These are phyloP conservation scores for Pseudoatta argentina DNA, from an alignment of 1,140 invertebrate genomes.

Conservation along the genomic window DNA sequence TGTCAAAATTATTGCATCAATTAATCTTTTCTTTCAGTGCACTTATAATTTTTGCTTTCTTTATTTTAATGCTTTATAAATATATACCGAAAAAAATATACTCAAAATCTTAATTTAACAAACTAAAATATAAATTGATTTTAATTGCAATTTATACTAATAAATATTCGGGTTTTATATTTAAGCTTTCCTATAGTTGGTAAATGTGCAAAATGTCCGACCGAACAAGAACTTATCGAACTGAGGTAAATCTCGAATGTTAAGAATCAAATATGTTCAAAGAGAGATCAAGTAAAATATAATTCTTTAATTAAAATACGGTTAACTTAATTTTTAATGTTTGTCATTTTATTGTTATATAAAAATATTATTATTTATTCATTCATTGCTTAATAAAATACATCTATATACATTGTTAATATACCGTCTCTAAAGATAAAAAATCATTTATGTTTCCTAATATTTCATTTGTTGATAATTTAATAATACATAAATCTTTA, in stretches of 20 bases:
- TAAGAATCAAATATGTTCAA: background rate
- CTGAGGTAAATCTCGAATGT: background rate
- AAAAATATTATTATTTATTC: background rate
- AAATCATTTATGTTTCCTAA: slow-evolving; percentile 9
- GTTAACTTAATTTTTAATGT: background rate
- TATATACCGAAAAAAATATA: background rate
- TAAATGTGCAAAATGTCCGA: background rate
- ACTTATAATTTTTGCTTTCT: no score
- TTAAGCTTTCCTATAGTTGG: slow-evolving; percentile 32
- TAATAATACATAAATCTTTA: background rate
- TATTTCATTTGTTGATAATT: slow-evolving; percentile 50
- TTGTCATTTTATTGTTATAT: background rate
- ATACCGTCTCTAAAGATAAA: background rate
- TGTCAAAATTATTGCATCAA: no score
- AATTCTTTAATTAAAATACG: background rate
- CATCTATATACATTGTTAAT: background rate
- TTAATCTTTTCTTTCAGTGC: no score
- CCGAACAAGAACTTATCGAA: slow-evolving; percentile 31
- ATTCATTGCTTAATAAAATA: background rate
- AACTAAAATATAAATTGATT: slow-evolving; percentile 16
- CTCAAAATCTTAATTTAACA: background rate
- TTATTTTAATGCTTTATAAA: no score
- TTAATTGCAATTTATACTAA: background rate
- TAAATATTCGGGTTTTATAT: background rate
- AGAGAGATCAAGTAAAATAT: background rate